Evolutionary conservation across 2,797 vertebrate genomes (phyloP).

Genomic region (Aeoliscus strigatus): DNA sequence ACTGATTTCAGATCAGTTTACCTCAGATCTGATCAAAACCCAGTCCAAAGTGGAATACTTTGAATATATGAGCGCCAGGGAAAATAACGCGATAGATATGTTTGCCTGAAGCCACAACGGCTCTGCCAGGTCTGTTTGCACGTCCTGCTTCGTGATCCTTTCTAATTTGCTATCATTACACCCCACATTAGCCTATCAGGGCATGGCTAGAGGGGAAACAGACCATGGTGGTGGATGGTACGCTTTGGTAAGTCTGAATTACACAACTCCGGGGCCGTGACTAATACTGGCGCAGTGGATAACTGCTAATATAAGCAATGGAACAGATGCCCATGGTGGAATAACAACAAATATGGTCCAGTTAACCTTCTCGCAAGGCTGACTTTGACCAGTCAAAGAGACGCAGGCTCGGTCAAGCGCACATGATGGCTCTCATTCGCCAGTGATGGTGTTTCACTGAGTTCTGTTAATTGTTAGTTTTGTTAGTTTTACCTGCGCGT

Average conservation of each 20-base stretch:
- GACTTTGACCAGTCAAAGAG: conserved; percentile 60
- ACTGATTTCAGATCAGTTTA: conserved; percentile 20
- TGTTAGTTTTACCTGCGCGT: conserved; percentile 44
- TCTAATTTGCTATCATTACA: conserved; percentile 77
- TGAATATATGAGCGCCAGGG: too few species aligned
- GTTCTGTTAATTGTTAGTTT: conserved; percentile 65
- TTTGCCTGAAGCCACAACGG: too few species aligned
- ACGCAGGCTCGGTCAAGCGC: conserved; percentile 57
- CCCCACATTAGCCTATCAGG: conserved; percentile 73
- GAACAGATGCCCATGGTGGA: conserved; percentile 67
- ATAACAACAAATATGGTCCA: conserved; percentile 70
- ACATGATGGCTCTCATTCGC: conserved; percentile 59
- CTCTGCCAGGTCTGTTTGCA: conserved; percentile 55
- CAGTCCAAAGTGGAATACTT: too few species aligned
- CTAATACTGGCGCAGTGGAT: conserved; percentile 69
- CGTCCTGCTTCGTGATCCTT: conserved; percentile 75
- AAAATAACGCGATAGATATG: too few species aligned
- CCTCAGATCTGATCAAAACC: too few species aligned
- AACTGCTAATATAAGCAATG: conserved; percentile 69
- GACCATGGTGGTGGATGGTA: conserved; percentile 70
- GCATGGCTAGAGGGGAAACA: conserved; percentile 68
- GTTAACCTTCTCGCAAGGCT: conserved; percentile 72
- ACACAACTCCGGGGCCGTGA: conserved; percentile 72
- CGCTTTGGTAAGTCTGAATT: conserved; percentile 75
- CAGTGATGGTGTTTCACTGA: conserved; percentile 58